Percentiles rank a stretch among this genome's conserved stretches.
Conservation (phyloP, 2,888 invertebrate species). For the Phengaris arion region DNA sequence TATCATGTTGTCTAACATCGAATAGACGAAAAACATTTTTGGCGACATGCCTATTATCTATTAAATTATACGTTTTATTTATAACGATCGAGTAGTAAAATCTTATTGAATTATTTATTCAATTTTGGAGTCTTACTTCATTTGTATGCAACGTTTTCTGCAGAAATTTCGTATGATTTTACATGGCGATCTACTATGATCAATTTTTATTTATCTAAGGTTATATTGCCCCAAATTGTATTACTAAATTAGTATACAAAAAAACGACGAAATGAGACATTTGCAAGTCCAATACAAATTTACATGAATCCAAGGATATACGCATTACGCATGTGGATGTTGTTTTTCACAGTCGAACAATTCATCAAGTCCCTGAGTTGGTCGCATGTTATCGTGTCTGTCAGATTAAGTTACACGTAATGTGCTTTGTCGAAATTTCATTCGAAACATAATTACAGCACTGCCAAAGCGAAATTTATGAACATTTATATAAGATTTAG, state of each 20-base stretch:
- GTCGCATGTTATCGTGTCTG: slow-evolving; percentile 4
- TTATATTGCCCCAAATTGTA: background rate
- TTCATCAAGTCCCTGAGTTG: slow-evolving; percentile 12
- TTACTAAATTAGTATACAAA: background rate
- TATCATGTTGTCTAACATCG: too few species aligned
- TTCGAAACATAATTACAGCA: slow-evolving; percentile 12
- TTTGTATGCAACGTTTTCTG: too few species aligned
- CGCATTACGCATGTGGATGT: background rate
- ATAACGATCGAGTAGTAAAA: background rate
- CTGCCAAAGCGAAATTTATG: slow-evolving; percentile 10
- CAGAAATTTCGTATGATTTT: too few species aligned
- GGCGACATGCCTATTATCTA: too few species aligned
- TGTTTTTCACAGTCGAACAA: slow-evolving; percentile 2
- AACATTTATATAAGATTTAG: background rate
- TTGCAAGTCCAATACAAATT: slow-evolving; percentile 20
- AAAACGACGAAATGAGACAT: background rate
- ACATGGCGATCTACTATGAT: too few species aligned
- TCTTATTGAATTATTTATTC: background rate
- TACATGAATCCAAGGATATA: background rate
- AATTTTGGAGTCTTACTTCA: too few species aligned
- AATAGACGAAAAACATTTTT: too few species aligned
- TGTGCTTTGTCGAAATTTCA: background rate
- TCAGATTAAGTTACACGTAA: background rate
- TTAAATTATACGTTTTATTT: background rate
- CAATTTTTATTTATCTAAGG: too few species aligned